Base-by-base conservation (phyloP, 2,888 invertebrate species). In the Pheosia gnoma region DNA sequence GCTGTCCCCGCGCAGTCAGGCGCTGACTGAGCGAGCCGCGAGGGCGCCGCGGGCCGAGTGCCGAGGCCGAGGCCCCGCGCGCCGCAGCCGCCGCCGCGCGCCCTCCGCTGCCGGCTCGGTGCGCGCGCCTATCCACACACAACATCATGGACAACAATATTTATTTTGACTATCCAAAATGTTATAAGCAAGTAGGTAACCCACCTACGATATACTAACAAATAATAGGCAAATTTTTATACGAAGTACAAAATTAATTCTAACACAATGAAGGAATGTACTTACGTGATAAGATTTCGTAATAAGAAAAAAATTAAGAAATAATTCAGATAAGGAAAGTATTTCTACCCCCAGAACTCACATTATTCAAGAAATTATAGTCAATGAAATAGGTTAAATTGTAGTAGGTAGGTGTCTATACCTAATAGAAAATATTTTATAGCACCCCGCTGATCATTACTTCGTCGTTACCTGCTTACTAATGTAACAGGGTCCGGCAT, bases 41-140 rank as follows among this genome's bases (percentile, higher is more conserved):
- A 86, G 87, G 87, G 88, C 87, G 88, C 88, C 89, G 88, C 81
- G 79, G 77, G 75, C 73, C 76, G 82, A 84, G 83, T 82, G 82
- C 75, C 76, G 82, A 80, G 80, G 78, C 78, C 84, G 84, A 75
- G 82, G 80, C 88, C 86, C 89, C 89, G 86, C 89, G 84, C 88
- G 75, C 84, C 78, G 75, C 79, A 71, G 76, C 74, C 78, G 70
- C 78, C 78, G 77, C 81, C 71, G 73, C 78, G 76, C 79, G 78
- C 70, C 57, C 57, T 57, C 65, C 49, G 70, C 75, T 69, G 74
- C 71, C 74, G 75, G 71, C 78, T 78, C 25, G 81, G 78, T 90
- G 91, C 91, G 92, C 92, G 92, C 92, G 90, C 91, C 90, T 85
- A 82, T 83, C 81, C 80, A 78, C 80, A 72, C 77, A 79, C 74